Evolutionary conservation across 2,888 invertebrate species (phyloP).

Genomic region (Spisula solida): DNA sequence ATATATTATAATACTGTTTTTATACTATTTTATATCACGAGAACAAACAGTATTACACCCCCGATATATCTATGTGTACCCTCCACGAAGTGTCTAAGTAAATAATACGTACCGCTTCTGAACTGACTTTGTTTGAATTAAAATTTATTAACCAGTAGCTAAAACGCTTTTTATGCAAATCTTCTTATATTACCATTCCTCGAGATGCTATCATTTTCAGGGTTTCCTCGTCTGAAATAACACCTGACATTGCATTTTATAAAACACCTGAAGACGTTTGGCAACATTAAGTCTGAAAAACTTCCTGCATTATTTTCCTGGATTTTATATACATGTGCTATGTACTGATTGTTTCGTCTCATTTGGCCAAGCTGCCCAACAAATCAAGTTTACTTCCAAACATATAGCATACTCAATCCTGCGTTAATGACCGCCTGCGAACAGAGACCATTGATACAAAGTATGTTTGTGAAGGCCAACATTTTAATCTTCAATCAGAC

Average conservation of each 20-base stretch:
- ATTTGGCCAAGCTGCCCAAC: no score
- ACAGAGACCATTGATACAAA: no score
- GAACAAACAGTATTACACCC: constrained; percentile 1
- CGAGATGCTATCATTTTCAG: neutral
- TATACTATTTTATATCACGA: neutral
- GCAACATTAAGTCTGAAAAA: no score
- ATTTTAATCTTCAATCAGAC: no score
- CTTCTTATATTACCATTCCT: neutral
- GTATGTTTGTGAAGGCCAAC: no score
- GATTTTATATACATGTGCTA: no score
- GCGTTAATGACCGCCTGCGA: no score
- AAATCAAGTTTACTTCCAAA: no score
- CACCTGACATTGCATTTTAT: neutral
- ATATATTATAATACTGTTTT: neutral
- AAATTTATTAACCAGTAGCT: constrained; percentile 5
- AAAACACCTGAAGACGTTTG: neutral
- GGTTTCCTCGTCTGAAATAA: neutral
- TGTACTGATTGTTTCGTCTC: no score
- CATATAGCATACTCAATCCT: no score
- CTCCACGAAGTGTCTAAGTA: neutral
- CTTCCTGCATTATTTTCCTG: no score
- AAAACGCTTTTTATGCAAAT: neutral
- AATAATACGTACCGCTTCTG: neutral
- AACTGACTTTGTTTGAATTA: constrained; percentile 2
- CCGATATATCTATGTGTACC: neutral